Conservation (phyloP, 2,888 invertebrate genomes). For the Acrobasis consociella region DNA sequence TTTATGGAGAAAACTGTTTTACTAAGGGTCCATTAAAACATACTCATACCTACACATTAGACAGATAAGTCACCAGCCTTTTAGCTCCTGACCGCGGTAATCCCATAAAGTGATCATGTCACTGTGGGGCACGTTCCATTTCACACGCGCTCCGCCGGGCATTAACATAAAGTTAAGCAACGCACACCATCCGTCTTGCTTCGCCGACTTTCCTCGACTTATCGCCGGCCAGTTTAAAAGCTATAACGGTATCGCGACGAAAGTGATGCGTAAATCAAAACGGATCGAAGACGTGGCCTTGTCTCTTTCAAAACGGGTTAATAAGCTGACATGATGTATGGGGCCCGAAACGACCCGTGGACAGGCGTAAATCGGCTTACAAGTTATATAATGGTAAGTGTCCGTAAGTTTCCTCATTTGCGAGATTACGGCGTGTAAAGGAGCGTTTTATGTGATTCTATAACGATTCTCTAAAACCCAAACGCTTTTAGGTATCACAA, state of each 20-base stretch:
- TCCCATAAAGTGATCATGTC: slow-evolving; percentile 27
- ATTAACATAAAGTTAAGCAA: slow-evolving; percentile 68
- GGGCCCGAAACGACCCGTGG: slow-evolving; percentile 34
- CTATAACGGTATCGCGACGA: slow-evolving; percentile 72
- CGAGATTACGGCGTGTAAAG: slow-evolving; percentile 45
- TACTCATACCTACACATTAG: too few species aligned
- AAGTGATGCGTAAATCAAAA: slow-evolving; percentile 75
- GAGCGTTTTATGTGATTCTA: slow-evolving; percentile 61
- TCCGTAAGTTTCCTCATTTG: slow-evolving; percentile 23
- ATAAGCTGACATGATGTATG: slow-evolving; percentile 53
- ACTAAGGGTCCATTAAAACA: too few species aligned
- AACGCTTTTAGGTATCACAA: slow-evolving; percentile 52
- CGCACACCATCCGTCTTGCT: slow-evolving; percentile 63
- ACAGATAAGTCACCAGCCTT: too few species aligned
- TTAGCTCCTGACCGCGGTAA: slow-evolving; percentile 18
- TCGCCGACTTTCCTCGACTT: slow-evolving; percentile 65
- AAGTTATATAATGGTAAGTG: slow-evolving; percentile 28
- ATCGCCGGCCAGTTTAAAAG: slow-evolving; percentile 64
- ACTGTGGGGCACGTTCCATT: slow-evolving; percentile 51
- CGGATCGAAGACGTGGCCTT: slow-evolving; percentile 44
- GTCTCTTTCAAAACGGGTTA: slow-evolving; percentile 51
- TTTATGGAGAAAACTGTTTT: too few species aligned
- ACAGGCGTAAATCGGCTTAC: slow-evolving; percentile 23
- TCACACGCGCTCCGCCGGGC: slow-evolving; percentile 57
- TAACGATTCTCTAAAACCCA: slow-evolving; percentile 62